Conservation (phyloP, 1,140 invertebrate species). For the Uloborus diversus region DNA sequence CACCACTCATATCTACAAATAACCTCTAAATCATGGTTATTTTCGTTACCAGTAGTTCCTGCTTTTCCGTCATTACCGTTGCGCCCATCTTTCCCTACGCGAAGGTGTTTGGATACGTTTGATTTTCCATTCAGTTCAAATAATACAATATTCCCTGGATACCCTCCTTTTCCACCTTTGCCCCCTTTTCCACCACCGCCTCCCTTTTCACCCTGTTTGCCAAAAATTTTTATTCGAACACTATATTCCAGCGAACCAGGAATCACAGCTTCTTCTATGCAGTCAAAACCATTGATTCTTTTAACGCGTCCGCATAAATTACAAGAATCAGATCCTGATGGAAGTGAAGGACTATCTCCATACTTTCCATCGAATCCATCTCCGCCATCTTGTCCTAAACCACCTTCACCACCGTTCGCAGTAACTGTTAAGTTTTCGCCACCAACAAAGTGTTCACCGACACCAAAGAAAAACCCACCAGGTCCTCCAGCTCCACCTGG, state of each 20-base stretch:
- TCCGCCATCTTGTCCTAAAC: not conserved
- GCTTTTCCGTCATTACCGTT: not conserved
- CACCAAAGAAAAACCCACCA: conserved; percentile 9
- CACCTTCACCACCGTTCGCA: not conserved
- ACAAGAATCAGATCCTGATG: no score
- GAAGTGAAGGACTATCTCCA: not conserved
- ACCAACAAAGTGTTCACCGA: not conserved
- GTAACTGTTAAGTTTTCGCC: not conserved
- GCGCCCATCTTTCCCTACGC: not conserved
- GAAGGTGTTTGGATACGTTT: not conserved
- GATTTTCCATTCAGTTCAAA: not conserved
- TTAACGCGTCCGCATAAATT: not conserved
- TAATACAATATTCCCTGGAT: not conserved
- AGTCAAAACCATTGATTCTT: not conserved
- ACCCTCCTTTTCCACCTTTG: not conserved
- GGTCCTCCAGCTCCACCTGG: not conserved
- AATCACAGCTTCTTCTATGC: not conserved
- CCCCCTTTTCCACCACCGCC: conserved; percentile 19
- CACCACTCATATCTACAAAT: not conserved
- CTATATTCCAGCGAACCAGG: not conserved
- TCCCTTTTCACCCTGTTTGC: not conserved
- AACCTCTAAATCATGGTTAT: not conserved
- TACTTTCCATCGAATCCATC: not conserved
- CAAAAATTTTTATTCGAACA: not conserved
- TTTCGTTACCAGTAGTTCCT: not conserved